These are phyloP conservation scores for Acrobasis consociella DNA, from an alignment of 2,888 invertebrate genomes.

Conservation along the genomic window DNA sequence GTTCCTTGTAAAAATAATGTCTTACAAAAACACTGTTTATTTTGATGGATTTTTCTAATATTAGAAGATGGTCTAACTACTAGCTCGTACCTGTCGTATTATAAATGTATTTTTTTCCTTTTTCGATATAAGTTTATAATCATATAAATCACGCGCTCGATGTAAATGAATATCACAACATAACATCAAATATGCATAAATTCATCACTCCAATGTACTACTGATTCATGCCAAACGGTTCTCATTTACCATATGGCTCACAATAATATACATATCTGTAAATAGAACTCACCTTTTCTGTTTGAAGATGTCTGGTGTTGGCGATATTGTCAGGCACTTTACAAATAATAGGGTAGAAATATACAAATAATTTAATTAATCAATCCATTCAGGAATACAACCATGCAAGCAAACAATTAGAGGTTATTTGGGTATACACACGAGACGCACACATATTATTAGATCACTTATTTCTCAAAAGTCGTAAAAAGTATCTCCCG, in stretches of 20 bases:
- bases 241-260: conserved; percentile 43
- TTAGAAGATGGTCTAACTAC: too few relatives aligned
- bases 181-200: conserved; percentile 32
- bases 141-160: conserved; percentile 23
- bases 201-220: conserved; percentile 35
- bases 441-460: conserved; percentile 39
- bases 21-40: too few relatives aligned
- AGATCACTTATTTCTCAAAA: conserved; percentile 62
- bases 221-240: conserved; percentile 39
- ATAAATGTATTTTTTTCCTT: too few relatives aligned
- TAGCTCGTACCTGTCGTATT: too few relatives aligned
- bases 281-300: conserved; percentile 47
- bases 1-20: too few relatives aligned
- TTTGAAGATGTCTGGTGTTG: conserved; percentile 29
- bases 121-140: not conserved
- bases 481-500: conserved; percentile 66
- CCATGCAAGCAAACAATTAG: conserved; percentile 58
- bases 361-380: conserved; percentile 20
- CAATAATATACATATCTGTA: conserved; percentile 31
- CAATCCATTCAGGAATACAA: conserved; percentile 38
- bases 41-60: too few relatives aligned
- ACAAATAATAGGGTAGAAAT: conserved; percentile 10
- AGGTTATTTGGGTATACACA: conserved; percentile 29
- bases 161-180: conserved; percentile 35
- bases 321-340: conserved; percentile 13